phyloP scores from a whole-genome alignment of 2,113 vertebrate genomes.

The Prunella fulvescens region DNA sequence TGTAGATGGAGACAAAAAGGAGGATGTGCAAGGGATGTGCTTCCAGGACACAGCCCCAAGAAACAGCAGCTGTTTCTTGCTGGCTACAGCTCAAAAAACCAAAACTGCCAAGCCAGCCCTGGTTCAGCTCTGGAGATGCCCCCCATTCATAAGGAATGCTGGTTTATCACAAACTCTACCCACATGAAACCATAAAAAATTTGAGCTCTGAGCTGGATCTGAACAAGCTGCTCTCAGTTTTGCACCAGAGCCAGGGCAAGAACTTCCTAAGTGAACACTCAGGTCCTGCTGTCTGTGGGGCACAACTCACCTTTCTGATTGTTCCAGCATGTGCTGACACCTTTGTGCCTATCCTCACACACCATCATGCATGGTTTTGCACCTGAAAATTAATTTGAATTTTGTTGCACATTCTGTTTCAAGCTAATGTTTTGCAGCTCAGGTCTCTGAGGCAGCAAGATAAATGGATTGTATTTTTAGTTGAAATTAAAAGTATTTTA shows the following conservation, averaged over 20 bases:
- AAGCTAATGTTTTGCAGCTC: background rate
- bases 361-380: background rate
- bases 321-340: background rate
- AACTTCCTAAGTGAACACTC: background rate
- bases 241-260: background rate
- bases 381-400: background rate
- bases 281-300: background rate
- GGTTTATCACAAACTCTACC: background rate
- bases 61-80: background rate
- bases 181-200: background rate
- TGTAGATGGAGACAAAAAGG: background rate
- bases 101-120: background rate
- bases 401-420: background rate
- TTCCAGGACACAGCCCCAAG: background rate
- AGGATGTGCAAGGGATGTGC: background rate
- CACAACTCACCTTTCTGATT: background rate
- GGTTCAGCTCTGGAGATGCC: background rate
- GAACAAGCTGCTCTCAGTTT: background rate
- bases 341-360: background rate
- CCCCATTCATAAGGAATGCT: background rate
- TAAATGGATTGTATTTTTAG: background rate
- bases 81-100: background rate
- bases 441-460: background rate
- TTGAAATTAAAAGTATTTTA: background rate
- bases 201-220: background rate